Percentiles rank a stretch among this genome's conserved stretches.
phyloP scores from a whole-genome alignment of 2,797 vertebrate species.

The Synanceia verrucosa region DNA sequence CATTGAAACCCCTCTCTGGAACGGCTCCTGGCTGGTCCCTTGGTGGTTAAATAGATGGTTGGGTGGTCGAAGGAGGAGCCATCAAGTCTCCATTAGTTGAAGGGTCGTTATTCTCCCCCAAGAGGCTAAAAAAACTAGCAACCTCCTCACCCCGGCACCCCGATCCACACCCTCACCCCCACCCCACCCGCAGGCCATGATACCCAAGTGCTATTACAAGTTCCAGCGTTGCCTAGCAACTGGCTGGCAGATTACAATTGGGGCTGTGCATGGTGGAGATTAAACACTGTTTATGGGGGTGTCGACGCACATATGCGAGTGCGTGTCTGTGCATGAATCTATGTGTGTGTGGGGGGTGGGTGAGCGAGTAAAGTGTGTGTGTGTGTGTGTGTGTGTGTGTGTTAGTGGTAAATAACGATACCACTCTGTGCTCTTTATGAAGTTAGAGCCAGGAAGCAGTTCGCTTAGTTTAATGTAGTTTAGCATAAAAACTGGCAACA shows the following conservation, averaged over 20 bases:
- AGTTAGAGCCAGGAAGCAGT: not conserved
- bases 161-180: slow-evolving; percentile 23
- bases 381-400: not conserved
- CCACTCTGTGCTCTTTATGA: not conserved
- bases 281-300: slow-evolving; percentile 63
- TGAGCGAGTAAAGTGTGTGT: not conserved
- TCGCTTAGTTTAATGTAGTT: not conserved
- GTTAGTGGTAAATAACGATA: not conserved
- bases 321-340: slow-evolving; percentile 7
- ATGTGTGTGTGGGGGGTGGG: slow-evolving; percentile 12
- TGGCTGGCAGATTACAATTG: slow-evolving; percentile 64
- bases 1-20: slow-evolving; percentile 4
- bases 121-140: not conserved
- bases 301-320: slow-evolving; percentile 2
- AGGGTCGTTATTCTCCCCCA: not conserved
- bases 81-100: slow-evolving; percentile 25
- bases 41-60: slow-evolving; percentile 2
- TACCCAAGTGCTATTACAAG: slow-evolving; percentile 64
- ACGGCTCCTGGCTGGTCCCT: slow-evolving; percentile 13
- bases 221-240: slow-evolving; percentile 80
- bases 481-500: not conserved
- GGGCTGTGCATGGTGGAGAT: slow-evolving; percentile 54
- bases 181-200: slow-evolving; percentile 40
- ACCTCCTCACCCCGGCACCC: slow-evolving; percentile 29
- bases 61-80: slow-evolving; percentile 8